Base-by-base conservation (phyloP, 1,140 invertebrate species). In the Oryctes rhinoceros region DNA sequence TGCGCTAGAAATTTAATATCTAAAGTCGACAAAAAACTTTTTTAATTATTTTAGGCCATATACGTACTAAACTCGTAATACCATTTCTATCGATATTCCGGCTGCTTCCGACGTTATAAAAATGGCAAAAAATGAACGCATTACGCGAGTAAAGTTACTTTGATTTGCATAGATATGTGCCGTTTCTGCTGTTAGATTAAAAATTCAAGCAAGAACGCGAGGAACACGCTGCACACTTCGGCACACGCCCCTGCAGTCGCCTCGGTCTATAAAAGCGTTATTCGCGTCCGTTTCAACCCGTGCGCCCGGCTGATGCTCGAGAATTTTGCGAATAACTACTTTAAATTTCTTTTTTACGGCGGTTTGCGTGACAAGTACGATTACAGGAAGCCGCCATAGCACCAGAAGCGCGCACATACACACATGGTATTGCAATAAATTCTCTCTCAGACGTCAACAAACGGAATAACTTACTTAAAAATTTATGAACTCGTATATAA, bases 301-400 rank as follows among this genome's bases (percentile, higher is more conserved):
- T 37, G 37, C 24, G 20, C 24, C 65, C 11, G 10, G 39, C 24
- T 71, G 65, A 71, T 71, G 35, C 15, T 24, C 24, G 65, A 71
- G 65, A 71, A 71, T 71, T 20, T 71, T 71, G 65, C 65, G 4
- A 71, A 71, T 71, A 71, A 71, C 65, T 37, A 37, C 24, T 24
- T 35, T 37, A 71, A 71, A 71, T 71, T 71, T 71, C 35, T 24
- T 30, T 71, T 71, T 71, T 71, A 71, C 65, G 65, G 65, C 65
- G 35, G 6, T 71, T 35, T 37, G 65, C 35, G 65, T 24, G 65
- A 71, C 65, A 71, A 71, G 65, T 37, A 37, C 65, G 65, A 71
- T 71, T 71, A 35, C 65, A 44, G 65, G n/a, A 59, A 18, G 53
- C 15, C 18, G n/a, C 53, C 7, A 15, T 18, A 18, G 15, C 53